Evolutionary conservation across 2,113 vertebrate species (phyloP).

Genomic region (Oreotrochilus melanogaster): DNA sequence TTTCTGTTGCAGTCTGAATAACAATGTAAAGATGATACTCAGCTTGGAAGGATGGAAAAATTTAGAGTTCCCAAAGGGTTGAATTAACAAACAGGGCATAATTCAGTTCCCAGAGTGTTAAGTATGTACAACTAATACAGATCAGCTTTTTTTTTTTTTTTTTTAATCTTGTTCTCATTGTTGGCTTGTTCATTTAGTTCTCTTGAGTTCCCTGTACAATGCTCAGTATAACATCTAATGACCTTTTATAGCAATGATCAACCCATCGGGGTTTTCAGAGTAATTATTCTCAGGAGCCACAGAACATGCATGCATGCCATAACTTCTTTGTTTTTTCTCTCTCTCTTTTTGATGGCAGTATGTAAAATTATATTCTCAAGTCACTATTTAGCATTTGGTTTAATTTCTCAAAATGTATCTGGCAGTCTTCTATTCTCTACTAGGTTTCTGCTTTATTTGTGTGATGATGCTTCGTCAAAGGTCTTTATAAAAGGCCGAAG

Average conservation of each 20-base stretch:
- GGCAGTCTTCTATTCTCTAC: background rate
- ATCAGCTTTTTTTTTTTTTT: background rate
- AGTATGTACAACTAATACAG: background rate
- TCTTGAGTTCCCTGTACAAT: background rate
- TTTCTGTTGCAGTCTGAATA: background rate
- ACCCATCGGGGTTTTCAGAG: background rate
- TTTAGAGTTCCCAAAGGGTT: background rate
- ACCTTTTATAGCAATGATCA: background rate
- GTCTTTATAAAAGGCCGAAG: background rate
- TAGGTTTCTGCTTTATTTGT: background rate
- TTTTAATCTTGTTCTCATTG: background rate
- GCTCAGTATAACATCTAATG: background rate
- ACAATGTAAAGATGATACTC: background rate
- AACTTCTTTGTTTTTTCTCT: background rate
- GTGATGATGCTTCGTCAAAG: background rate
- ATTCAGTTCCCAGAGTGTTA: background rate
- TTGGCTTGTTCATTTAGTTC: background rate
- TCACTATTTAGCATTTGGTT: background rate
- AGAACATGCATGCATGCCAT: background rate
- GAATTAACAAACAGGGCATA: background rate
- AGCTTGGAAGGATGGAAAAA: background rate
- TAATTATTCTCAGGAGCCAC: slow-evolving; percentile 3
- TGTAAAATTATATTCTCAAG: slow-evolving; percentile 5
- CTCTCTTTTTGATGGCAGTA: background rate
- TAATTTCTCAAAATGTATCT: background rate